These are phyloP conservation scores for Neoarius graeffei DNA, from an alignment of 2,113 vertebrate genomes.

Conservation along the genomic window DNA sequence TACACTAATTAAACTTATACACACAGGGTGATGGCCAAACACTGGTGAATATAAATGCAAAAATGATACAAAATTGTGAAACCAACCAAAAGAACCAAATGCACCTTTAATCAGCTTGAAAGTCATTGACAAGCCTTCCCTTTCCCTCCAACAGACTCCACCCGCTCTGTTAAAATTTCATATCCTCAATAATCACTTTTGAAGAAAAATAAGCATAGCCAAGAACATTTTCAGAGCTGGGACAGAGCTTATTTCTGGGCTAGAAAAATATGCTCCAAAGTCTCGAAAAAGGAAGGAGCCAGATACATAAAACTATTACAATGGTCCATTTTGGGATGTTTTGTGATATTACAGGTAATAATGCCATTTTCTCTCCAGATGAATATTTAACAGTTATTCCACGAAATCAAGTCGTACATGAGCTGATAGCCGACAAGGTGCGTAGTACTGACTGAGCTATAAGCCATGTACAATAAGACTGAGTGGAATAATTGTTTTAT, in stretches of 20 bases:
- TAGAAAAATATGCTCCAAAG: neutral
- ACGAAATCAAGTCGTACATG: too few species aligned
- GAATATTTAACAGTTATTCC: too few species aligned
- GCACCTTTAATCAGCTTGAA: neutral
- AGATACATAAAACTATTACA: neutral
- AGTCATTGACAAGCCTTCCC: neutral
- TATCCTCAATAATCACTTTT: neutral
- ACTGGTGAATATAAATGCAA: neutral
- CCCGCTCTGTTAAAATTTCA: neutral
- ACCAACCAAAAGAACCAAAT: neutral
- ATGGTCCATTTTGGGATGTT: neutral
- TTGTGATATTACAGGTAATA: neutral
- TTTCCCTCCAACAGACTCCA: neutral
- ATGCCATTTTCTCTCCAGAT: neutral
- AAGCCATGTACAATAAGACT: too few species aligned
- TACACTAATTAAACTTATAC: neutral
- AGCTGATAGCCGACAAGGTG: too few species aligned
- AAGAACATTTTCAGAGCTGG: neutral
- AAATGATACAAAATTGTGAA: neutral
- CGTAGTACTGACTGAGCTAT: too few species aligned
- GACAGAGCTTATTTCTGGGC: neutral
- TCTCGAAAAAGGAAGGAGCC: neutral
- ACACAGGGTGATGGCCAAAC: neutral
- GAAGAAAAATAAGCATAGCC: neutral
- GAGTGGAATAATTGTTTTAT: too few species aligned